Evolutionary conservation across 2,113 vertebrate genomes (phyloP).

Genomic region (Lynx canadensis): DNA sequence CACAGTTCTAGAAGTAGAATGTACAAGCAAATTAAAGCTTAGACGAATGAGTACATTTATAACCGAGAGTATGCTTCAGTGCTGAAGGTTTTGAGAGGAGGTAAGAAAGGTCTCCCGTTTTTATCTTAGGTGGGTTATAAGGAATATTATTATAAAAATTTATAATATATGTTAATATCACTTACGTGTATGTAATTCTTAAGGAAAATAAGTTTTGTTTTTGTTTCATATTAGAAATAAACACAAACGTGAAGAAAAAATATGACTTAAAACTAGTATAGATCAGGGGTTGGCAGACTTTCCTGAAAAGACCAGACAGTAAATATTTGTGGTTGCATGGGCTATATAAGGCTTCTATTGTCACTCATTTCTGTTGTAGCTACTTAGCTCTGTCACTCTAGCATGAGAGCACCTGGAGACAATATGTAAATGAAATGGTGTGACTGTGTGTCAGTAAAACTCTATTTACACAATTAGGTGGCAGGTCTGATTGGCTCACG

Average conservation of each 20-base stretch:
- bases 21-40: not conserved
- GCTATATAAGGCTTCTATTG: not conserved
- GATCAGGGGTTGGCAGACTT: not conserved
- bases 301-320: not conserved
- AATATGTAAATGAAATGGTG: not conserved
- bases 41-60: not conserved
- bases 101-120: not conserved
- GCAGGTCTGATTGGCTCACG: not conserved
- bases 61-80: not conserved
- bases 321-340: not conserved
- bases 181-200: not conserved
- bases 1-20: not conserved
- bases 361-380: not conserved
- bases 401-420: not conserved
- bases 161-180: not conserved
- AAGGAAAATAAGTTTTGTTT: not conserved
- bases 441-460: not conserved
- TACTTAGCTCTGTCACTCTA: not conserved
- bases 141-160: not conserved
- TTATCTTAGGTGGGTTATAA: not conserved
- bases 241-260: not conserved
- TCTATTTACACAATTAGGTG: not conserved
- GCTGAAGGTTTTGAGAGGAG: not conserved
- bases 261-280: not conserved
- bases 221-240: constrained; percentile 12